Percentiles rank a stretch among this genome's conserved stretches.
These are phyloP conservation scores for Austrofundulus limnaeus DNA, from an alignment of 2,113 vertebrate species.

Conservation along the genomic window DNA sequence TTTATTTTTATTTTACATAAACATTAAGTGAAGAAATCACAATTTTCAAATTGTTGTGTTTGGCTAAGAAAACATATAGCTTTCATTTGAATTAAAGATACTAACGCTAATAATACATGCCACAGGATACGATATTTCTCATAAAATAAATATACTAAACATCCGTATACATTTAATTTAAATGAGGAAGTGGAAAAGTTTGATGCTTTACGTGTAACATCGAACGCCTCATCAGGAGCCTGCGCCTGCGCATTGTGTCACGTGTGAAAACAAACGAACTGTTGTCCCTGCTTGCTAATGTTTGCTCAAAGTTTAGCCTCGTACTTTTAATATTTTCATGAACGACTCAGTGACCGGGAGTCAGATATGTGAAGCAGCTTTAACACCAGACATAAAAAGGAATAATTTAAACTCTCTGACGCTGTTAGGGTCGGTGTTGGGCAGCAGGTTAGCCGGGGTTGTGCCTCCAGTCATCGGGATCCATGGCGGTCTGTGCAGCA, in stretches of 20 bases:
- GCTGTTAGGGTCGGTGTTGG: too few species aligned
- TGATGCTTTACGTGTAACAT: fast-evolving
- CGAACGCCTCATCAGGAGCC: slow-evolving; percentile 17
- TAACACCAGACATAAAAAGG: neutral
- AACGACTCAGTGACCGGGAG: neutral
- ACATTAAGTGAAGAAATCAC: too few species aligned
- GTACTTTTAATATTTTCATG: neutral
- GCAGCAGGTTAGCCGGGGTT: too few species aligned
- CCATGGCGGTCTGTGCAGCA: slow-evolving; percentile 61
- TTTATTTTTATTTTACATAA: too few species aligned
- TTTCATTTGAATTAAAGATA: too few species aligned
- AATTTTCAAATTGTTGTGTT: too few species aligned
- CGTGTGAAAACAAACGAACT: slow-evolving; percentile 60
- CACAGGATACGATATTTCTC: too few species aligned
- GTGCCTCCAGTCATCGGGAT: neutral
- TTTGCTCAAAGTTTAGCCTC: neutral
- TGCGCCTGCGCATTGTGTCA: slow-evolving; percentile 67
- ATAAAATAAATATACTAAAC: too few species aligned
- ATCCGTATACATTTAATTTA: too few species aligned
- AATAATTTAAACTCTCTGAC: neutral
- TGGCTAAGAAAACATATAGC: too few species aligned
- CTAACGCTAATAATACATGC: too few species aligned
- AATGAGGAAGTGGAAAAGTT: too few species aligned
- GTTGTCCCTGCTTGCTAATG: neutral
- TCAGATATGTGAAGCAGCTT: neutral